Percentiles rank a stretch among this genome's conserved stretches.
phyloP scores from a whole-genome alignment of 2,888 invertebrate genomes.

The Cheilosia variabilis region DNA sequence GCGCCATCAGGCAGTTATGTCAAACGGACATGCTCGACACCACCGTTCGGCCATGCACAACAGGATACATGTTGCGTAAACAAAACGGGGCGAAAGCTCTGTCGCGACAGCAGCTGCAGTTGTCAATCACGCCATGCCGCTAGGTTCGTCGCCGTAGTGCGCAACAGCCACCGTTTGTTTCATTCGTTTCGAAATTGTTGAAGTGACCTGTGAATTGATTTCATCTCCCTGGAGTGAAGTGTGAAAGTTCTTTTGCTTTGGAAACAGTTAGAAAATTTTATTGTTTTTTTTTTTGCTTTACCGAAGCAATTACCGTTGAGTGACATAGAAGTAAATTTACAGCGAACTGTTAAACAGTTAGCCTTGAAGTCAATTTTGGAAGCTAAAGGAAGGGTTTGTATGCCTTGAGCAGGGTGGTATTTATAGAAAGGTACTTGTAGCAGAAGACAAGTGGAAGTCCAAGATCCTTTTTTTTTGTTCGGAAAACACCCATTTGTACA shows the following conservation, averaged over 20 bases:
- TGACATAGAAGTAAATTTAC: constrained; percentile 8
- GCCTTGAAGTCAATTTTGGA: constrained; percentile 6
- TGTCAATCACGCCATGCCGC: constrained; percentile 49
- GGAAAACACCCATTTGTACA: no score
- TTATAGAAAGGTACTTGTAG: not conserved
- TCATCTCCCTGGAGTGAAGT: constrained; percentile 12
- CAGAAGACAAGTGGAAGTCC: no score
- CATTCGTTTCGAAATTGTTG: constrained; percentile 60
- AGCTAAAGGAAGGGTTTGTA: constrained; percentile 58
- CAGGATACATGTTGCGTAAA: constrained; percentile 72
- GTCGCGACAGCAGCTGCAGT: constrained; percentile 21
- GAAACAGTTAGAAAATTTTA: constrained; percentile 34
- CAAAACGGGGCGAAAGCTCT: constrained; percentile 67
- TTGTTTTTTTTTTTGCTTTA: not conserved
- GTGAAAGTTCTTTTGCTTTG: not conserved
- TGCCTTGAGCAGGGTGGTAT: not conserved
- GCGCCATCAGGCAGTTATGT: constrained; percentile 63
- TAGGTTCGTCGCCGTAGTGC: constrained; percentile 38
- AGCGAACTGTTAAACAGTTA: constrained; percentile 1
- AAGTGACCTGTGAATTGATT: constrained; percentile 31
- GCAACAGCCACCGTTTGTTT: constrained; percentile 42
- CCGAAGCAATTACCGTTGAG: constrained; percentile 22
- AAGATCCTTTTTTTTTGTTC: no score
- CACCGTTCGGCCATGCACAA: constrained; percentile 52
- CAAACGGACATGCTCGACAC: constrained; percentile 65